Evolutionary conservation across 1,140 invertebrate species (phyloP).

Genomic region (Papilio polytes): DNA sequence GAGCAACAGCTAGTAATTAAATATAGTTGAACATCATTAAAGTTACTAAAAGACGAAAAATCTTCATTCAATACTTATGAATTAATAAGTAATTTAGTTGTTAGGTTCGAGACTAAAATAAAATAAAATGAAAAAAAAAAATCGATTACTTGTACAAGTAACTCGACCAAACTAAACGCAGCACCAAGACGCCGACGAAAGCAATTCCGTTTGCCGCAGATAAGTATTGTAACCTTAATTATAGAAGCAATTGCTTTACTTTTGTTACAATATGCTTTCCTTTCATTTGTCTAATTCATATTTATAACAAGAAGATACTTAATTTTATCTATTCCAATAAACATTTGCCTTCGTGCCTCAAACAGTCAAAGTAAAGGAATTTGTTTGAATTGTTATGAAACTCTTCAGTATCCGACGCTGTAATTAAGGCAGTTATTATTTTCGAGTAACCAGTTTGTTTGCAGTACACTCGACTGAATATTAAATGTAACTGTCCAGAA

Average conservation of each 20-base stretch:
- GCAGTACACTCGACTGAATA: conserved; percentile 27
- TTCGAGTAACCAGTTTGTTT: conserved; percentile 22
- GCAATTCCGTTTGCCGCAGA: conserved; percentile 61
- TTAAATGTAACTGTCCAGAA: conserved; percentile 13
- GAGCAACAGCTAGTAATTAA: too few species aligned
- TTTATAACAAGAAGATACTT: conserved; percentile 29
- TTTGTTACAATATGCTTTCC: conserved; percentile 45
- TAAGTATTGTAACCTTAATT: conserved; percentile 68
- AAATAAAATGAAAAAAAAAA: too few species aligned
- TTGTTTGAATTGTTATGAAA: conserved; percentile 9
- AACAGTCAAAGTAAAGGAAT: neutral
- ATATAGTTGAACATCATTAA: too few species aligned
- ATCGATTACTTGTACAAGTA: conserved; percentile 40
- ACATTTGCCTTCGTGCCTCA: conserved; percentile 30
- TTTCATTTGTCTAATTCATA: conserved; percentile 46
- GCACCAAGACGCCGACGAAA: conserved; percentile 62
- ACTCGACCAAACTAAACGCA: conserved; percentile 47
- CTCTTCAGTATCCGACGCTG: neutral
- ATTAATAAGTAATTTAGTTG: too few species aligned
- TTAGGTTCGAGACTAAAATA: too few species aligned
- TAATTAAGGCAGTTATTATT: conserved; percentile 32
- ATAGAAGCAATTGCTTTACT: conserved; percentile 57
- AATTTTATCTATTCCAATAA: conserved; percentile 36
- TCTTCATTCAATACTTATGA: neutral
- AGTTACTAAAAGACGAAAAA: too few species aligned